Evolutionary conservation across 1,140 invertebrate species (phyloP).

Genomic region (Drosophila mayri): DNA sequence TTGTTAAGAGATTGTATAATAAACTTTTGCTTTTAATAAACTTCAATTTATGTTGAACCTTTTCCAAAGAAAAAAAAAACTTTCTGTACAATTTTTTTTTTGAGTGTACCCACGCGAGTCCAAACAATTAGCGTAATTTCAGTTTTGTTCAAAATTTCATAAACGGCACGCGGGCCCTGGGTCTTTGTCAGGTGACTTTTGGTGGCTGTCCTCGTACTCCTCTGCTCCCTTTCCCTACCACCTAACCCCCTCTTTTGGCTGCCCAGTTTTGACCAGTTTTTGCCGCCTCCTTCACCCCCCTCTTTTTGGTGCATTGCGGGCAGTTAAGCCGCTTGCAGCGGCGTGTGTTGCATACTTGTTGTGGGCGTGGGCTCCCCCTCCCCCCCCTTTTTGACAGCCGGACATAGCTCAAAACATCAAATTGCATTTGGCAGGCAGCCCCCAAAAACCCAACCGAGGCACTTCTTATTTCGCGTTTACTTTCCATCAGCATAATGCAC

Average conservation of each 20-base stretch:
- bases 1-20: no score
- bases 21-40: not conserved
- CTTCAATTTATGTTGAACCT: no score
- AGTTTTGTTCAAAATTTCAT: conserved; percentile 85
- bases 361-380: no score
- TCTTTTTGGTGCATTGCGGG: conserved; percentile 26
- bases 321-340: conserved; percentile 55
- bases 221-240: no score
- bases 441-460: not conserved
- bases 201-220: not conserved
- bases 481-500: conserved; percentile 53
- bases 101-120: conserved; percentile 20
- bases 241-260: no score
- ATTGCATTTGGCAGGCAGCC: conserved; percentile 29
- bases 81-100: not conserved
- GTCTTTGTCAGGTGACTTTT: conserved; percentile 35
- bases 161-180: conserved; percentile 52
- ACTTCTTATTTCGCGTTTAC: conserved; percentile 44
- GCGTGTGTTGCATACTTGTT: conserved; percentile 66
- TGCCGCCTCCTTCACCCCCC: not conserved
- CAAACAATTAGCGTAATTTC: conserved; percentile 85
- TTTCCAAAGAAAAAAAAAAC: no score
- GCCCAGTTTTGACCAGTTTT: conserved; percentile 26
- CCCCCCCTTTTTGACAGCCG: conserved; percentile 65
- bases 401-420: conserved; percentile 40